Evolutionary conservation across 2,888 invertebrate species (phyloP).

Genomic region (Eilema sororculum): DNA sequence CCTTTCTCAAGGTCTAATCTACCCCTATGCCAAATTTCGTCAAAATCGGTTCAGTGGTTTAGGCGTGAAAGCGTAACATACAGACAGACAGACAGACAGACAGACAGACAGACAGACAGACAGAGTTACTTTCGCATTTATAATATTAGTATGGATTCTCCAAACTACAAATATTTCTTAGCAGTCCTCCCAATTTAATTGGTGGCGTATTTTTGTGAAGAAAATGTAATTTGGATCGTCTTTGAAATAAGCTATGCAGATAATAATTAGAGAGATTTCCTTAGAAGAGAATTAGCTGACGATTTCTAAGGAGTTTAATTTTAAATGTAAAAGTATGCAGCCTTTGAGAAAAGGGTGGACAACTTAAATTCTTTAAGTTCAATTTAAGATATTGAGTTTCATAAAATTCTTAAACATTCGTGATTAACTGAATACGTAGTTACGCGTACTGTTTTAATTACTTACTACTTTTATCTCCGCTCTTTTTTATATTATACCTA

Average conservation of each 20-base stretch:
- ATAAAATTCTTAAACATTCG: not conserved
- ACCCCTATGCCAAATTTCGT: no score
- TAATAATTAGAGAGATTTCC: constrained; percentile 46
- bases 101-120: no score
- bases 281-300: constrained; percentile 25
- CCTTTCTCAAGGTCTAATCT: no score
- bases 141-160: no score
- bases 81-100: no score
- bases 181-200: constrained; percentile 35
- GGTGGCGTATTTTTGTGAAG: constrained; percentile 34
- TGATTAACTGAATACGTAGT: not conserved
- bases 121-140: no score
- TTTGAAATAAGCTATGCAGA: constrained; percentile 43
- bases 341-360: constrained; percentile 18
- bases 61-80: no score
- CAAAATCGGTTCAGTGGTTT: no score
- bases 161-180: constrained; percentile 47
- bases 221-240: constrained; percentile 38
- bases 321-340: constrained; percentile 23
- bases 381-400: not conserved
- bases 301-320: constrained; percentile 24
- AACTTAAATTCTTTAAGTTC: not conserved
- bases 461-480: not conserved
- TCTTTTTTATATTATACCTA: no score
- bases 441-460: not conserved